These are phyloP conservation scores for Anniella stebbinsi DNA, from an alignment of 2,797 vertebrate genomes.

Conservation along the genomic window DNA sequence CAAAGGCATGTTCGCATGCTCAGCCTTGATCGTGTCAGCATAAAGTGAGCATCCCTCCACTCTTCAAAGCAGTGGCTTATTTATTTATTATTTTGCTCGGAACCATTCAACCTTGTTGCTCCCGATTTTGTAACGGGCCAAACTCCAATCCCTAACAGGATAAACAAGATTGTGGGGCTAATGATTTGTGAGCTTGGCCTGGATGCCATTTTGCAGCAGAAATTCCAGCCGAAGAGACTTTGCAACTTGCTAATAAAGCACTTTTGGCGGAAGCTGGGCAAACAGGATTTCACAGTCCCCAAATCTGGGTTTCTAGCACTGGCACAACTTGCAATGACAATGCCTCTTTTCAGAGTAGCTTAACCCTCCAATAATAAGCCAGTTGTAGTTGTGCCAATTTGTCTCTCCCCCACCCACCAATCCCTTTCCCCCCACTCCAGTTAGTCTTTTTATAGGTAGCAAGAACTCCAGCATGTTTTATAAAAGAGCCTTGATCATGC, in stretches of 20 bases:
- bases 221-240: slow-evolving; percentile 72
- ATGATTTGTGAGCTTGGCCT: slow-evolving; percentile 77
- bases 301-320: slow-evolving; percentile 49
- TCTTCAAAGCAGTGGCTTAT: slow-evolving; percentile 58
- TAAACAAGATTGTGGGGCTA: slow-evolving; percentile 79
- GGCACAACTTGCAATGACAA: slow-evolving; percentile 50
- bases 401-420: neutral
- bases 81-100: slow-evolving; percentile 69
- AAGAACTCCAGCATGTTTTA: slow-evolving; percentile 23
- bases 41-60: slow-evolving; percentile 37
- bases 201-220: slow-evolving; percentile 71
- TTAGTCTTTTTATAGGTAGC: slow-evolving; percentile 25
- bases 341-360: slow-evolving; percentile 40
- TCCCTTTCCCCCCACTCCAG: slow-evolving; percentile 22
- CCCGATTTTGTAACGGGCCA: slow-evolving; percentile 81
- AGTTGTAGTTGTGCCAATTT: slow-evolving; percentile 45
- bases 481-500: slow-evolving; percentile 20
- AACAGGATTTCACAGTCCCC: slow-evolving; percentile 62
- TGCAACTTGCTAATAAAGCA: slow-evolving; percentile 72
- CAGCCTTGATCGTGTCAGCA: slow-evolving; percentile 22
- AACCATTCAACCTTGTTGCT: slow-evolving; percentile 72
- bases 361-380: slow-evolving; percentile 43
- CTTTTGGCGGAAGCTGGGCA: slow-evolving; percentile 68
- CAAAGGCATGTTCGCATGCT: neutral
- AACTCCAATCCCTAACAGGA: slow-evolving; percentile 79